Evolutionary conservation across 2,113 vertebrate species (phyloP), one percentile per base, ranked within the genome.

Genomic region (Cyphomyrus plagiostoma): DNA sequence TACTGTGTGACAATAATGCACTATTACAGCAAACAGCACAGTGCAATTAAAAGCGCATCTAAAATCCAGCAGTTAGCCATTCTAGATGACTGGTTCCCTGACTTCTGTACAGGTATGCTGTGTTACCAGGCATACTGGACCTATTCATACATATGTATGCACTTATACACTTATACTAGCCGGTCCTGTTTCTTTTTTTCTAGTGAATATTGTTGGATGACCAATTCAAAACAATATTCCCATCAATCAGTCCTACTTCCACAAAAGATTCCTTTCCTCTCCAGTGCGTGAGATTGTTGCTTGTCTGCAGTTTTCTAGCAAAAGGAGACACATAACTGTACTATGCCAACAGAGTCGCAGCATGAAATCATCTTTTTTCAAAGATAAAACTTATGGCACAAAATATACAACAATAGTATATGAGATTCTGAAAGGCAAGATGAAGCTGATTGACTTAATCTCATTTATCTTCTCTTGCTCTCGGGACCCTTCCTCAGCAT

Each of bases 391-490:
- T 30, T 53, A 50, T 53, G 50, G 26, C 85, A 15, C 50, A 45
- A 88, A 58, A 45, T 48, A 49, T 77, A 46, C 66, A 50, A 49
- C 74, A 42, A 82, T 21, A 46, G 50, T 6, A 9, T 39, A 66
- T 62, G 35, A 46, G 50, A 53, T 30, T 42, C 39, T 58, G 89
- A 89, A 89, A 66, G 58, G 19, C 30, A n/a, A 23, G 48, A 52
- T 74, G 19, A 52, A n/a, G 46, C 48, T 89, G 74, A 80, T 52
- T 77, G 42, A 84, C 62, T 90, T 87, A 53, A 53, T 90, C 30
- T 53, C 62, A 90, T 87, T 87, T 87, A 49, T 90, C 89, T 85
- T 53, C n/a, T 8, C 30, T 45, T 35, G 58, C 26, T 74, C 58
- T 89, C 26, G 15, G 3, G 58, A 58, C 84, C 74, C 84, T 52